phyloP scores from a whole-genome alignment of 2,888 invertebrate species.

The Peribatodes rhomboidaria region DNA sequence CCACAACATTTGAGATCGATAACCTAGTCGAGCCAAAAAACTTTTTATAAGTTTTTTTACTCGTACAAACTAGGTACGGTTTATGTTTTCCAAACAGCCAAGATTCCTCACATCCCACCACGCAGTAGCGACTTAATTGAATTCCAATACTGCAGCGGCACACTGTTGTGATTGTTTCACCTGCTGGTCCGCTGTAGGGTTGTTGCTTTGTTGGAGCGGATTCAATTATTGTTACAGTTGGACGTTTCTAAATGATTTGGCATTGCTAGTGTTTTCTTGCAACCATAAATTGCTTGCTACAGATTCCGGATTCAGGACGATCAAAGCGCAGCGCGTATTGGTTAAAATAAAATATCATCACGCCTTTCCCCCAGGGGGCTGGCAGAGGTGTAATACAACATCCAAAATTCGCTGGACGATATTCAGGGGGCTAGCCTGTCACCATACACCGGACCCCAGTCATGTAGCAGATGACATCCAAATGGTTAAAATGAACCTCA shows the following conservation, averaged over 20 bases:
- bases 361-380: no score
- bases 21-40: not conserved
- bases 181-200: not conserved
- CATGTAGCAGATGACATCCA: no score
- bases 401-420: no score
- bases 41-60: not conserved
- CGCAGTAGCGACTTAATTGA: not conserved
- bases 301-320: no score
- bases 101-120: not conserved
- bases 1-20: not conserved
- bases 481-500: no score
- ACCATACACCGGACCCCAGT: no score
- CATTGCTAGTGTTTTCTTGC: no score
- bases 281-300: no score
- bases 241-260: not conserved
- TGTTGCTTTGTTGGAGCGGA: not conserved
- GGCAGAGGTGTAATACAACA: no score
- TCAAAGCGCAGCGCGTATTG: no score
- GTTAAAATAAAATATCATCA: no score
- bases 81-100: not conserved
- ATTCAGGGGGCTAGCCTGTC: no score
- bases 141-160: constrained; percentile 3
- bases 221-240: not conserved
- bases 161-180: constrained; percentile 3
- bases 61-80: not conserved